Percentiles rank a stretch among this genome's conserved stretches.
Evolutionary conservation across 2,797 vertebrate genomes (phyloP).

Genomic region (Sebastes oblongus): DNA sequence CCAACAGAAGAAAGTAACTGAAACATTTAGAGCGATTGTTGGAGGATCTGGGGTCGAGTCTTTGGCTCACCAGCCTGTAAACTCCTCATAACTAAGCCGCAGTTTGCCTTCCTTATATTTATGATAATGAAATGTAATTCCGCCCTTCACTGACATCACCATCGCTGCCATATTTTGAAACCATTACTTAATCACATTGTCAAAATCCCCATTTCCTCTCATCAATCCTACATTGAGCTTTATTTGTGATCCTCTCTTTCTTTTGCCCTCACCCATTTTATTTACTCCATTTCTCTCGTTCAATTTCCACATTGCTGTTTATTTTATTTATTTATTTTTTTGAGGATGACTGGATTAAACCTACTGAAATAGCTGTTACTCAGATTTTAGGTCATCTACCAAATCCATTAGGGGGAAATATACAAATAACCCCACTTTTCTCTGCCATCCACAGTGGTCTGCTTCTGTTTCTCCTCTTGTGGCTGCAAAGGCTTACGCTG

Average conservation of each 20-base stretch:
- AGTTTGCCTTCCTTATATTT: constrained; percentile 61
- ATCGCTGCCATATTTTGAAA: constrained; percentile 73
- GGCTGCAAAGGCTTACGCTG: constrained; percentile 60
- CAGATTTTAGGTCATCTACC: constrained; percentile 81
- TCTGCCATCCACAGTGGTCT: constrained; percentile 65
- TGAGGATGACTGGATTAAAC: constrained; percentile 81
- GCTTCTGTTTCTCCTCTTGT: constrained; percentile 59
- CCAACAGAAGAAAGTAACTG: constrained; percentile 7
- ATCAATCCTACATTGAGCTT: constrained; percentile 77
- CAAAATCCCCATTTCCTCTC: constrained; percentile 81
- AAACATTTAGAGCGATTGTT: constrained; percentile 4
- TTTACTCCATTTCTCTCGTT: constrained; percentile 62
- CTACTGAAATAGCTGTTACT: constrained; percentile 82
- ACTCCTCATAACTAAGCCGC: constrained; percentile 52
- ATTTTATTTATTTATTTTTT: constrained; percentile 41
- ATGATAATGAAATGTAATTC: constrained; percentile 77
- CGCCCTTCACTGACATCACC: constrained; percentile 73
- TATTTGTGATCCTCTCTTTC: constrained; percentile 74
- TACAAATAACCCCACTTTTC: constrained; percentile 75
- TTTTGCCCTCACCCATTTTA: constrained; percentile 65
- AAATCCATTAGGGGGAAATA: constrained; percentile 78
- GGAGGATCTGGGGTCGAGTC: constrained; percentile 26
- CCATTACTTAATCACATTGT: constrained; percentile 83
- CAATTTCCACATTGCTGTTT: constrained; percentile 72
- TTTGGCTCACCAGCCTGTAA: constrained; percentile 46